phyloP scores from a whole-genome alignment of 1,140 invertebrate genomes.

The Elymnias hypermnestra region DNA sequence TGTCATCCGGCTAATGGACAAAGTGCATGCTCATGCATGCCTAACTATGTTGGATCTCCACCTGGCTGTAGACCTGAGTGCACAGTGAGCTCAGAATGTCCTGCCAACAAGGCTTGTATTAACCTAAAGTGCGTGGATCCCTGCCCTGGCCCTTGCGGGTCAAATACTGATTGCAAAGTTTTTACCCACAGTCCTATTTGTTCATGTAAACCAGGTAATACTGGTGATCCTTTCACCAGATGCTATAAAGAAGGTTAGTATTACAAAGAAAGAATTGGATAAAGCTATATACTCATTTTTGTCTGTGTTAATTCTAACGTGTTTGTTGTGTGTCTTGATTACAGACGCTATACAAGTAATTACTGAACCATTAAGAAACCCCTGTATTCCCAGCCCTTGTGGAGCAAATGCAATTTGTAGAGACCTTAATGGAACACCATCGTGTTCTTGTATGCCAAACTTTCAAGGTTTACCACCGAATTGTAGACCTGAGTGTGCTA shows the following conservation, averaged over 20 bases:
- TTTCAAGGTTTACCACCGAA: constrained; percentile 81
- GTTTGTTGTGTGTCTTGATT: too few species aligned
- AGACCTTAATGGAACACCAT: constrained; percentile 76
- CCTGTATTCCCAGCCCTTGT: constrained; percentile 80
- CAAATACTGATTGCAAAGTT: constrained; percentile 85
- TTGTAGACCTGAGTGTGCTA: constrained; percentile 81
- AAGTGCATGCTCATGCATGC: constrained; percentile 83
- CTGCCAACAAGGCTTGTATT: constrained; percentile 79
- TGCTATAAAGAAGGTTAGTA: constrained; percentile 76
- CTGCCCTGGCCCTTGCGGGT: constrained; percentile 83
- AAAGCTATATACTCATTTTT: too few species aligned
- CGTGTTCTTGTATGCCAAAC: constrained; percentile 78
- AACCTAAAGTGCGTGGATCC: constrained; percentile 82
- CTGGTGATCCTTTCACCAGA: constrained; percentile 77
- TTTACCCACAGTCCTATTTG: constrained; percentile 82
- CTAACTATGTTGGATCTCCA: constrained; percentile 84
- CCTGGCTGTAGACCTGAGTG: constrained; percentile 85
- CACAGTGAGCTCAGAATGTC: constrained; percentile 82
- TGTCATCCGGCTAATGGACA: constrained; percentile 81
- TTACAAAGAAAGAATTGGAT: too few species aligned
- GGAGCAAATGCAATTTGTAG: constrained; percentile 81
- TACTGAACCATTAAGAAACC: constrained; percentile 56
- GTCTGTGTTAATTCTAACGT: too few species aligned
- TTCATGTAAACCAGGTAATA: constrained; percentile 68
- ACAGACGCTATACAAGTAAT: constrained; percentile 57